A percentile compares a stretch with the other conserved stretches of the same genome.
phyloP scores from a whole-genome alignment of 2,113 vertebrate species.

The Oenanthe oenanthe region DNA sequence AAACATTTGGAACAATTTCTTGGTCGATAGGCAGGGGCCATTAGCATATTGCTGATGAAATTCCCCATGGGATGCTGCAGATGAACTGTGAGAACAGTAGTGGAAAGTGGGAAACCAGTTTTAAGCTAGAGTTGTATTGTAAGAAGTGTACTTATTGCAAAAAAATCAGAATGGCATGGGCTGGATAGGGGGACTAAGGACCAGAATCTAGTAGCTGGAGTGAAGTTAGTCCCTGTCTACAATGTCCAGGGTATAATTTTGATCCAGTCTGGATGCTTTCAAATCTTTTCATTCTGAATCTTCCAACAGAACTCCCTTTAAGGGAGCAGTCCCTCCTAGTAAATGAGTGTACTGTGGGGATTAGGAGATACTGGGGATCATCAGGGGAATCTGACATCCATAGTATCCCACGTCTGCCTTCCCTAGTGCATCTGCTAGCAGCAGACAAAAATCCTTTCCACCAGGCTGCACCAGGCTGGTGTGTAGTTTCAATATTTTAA shows the following conservation, averaged over 20 bases:
- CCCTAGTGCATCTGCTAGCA: background rate
- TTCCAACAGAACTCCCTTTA: background rate
- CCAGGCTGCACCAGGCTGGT: background rate
- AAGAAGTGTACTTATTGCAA: background rate
- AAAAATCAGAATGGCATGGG: background rate
- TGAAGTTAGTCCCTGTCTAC: background rate
- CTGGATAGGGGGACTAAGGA: background rate
- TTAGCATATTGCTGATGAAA: background rate
- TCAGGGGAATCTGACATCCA: fast-evolving
- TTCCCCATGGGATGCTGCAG: background rate
- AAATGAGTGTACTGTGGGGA: background rate
- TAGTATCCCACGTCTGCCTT: background rate
- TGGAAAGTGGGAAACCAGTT: background rate
- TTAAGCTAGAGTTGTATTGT: background rate
- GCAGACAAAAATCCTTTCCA: background rate
- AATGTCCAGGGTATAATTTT: background rate
- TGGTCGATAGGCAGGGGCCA: background rate
- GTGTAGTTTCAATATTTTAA: background rate
- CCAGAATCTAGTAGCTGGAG: background rate
- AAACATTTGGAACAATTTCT: background rate
- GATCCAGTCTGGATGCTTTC: background rate
- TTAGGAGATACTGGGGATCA: background rate
- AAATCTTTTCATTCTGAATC: background rate
- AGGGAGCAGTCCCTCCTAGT: background rate
- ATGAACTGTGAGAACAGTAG: background rate